Evolutionary conservation across 2,888 invertebrate species (phyloP).

Genomic region (Hedychridium roseum): DNA sequence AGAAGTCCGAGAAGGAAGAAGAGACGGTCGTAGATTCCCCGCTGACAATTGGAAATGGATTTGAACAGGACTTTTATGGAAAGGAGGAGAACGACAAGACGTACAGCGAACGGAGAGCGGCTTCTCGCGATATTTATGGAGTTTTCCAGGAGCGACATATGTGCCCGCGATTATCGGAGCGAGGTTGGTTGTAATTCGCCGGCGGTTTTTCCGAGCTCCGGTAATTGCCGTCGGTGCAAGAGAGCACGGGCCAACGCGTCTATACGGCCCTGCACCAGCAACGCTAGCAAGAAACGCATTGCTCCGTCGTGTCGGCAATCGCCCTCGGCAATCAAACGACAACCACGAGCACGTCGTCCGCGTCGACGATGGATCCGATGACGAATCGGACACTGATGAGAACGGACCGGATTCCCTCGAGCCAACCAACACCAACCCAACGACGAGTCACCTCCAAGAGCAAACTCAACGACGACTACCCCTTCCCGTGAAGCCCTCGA

Average conservation of each 20-base stretch:
- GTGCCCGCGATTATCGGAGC: not conserved
- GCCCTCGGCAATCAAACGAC: conserved; percentile 9
- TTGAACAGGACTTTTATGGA: too few species aligned
- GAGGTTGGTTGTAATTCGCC: conserved; percentile 38
- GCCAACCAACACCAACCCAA: not conserved
- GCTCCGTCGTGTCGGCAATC: conserved; percentile 49
- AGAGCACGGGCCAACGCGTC: too few species aligned
- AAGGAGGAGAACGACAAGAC: too few species aligned
- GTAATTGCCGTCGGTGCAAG: conserved; percentile 33
- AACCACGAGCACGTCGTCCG: conserved; percentile 9
- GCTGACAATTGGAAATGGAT: too few species aligned
- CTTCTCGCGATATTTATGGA: too few species aligned
- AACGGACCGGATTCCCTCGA: conserved; percentile 9
- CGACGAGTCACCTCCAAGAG: conserved; percentile 8
- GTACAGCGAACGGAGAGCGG: too few species aligned
- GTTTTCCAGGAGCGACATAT: too few species aligned
- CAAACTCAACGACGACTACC: conserved; percentile 1
- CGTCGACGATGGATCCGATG: conserved; percentile 14
- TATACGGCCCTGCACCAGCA: too few species aligned
- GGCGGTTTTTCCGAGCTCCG: conserved; percentile 41
- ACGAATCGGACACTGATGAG: conserved; percentile 22
- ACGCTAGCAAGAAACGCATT: conserved; percentile 50
- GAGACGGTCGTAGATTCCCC: too few species aligned
- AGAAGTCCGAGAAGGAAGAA: too few species aligned
- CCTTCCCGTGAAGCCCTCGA: too few species aligned